Percentiles rank a stretch among this genome's conserved stretches.
Evolutionary conservation across 1,140 invertebrate genomes (phyloP).

Genomic region (Aphaenogaster floridana): DNA sequence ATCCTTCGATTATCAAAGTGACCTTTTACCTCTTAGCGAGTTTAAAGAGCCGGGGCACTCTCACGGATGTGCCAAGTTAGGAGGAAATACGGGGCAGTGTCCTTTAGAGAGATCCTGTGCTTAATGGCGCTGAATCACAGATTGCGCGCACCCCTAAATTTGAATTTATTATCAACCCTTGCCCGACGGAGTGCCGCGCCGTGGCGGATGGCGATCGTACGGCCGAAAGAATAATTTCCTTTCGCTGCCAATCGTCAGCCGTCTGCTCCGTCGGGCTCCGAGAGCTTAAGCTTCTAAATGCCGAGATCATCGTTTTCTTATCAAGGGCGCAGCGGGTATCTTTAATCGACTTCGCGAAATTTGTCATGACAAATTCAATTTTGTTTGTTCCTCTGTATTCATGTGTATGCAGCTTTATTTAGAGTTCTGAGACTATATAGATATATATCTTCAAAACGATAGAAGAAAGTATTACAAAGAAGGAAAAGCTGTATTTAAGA

Average conservation of each 20-base stretch:
- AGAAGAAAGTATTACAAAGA: neutral
- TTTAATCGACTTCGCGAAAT: conserved; percentile 15
- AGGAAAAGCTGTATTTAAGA: neutral
- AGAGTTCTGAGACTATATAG: neutral
- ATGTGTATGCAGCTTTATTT: neutral
- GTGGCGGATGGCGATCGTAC: conserved; percentile 76
- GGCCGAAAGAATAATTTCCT: conserved; percentile 76
- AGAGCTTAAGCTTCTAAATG: conserved; percentile 41
- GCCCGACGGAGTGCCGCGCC: conserved; percentile 76
- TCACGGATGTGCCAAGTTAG: conserved; percentile 79
- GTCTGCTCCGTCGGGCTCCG: conserved; percentile 9
- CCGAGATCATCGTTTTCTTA: conserved; percentile 60
- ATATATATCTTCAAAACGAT: neutral
- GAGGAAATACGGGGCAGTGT: conserved; percentile 74
- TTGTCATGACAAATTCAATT: neutral
- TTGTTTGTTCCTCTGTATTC: neutral
- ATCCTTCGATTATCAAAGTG: conserved; percentile 51
- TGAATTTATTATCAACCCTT: conserved; percentile 85
- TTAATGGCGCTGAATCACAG: conserved; percentile 87
- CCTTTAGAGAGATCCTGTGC: conserved; percentile 83
- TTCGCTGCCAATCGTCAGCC: conserved; percentile 65
- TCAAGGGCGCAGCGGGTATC: neutral
- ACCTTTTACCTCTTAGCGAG: conserved; percentile 66
- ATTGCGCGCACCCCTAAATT: conserved; percentile 85
- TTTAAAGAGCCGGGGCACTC: conserved; percentile 71